Conservation (phyloP, 2,888 invertebrate species). For the Eustalomyia histrio region DNA sequence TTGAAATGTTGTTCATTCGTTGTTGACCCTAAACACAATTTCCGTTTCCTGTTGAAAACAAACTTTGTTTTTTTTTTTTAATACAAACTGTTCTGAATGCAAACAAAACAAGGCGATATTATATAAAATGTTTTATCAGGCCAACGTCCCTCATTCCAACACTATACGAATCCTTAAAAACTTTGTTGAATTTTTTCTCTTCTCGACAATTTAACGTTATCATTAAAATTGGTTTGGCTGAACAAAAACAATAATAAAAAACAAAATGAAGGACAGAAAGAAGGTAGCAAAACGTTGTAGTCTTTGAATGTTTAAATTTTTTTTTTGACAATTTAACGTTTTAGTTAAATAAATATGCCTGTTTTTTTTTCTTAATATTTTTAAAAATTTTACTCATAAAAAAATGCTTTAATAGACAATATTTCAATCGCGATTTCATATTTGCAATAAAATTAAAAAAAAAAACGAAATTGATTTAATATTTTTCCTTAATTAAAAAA, state of each 20-base stretch:
- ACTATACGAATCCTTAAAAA: neutral
- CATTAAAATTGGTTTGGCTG: slow-evolving; percentile 8
- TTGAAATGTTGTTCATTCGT: slow-evolving; percentile 25
- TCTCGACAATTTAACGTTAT: slow-evolving; percentile 19
- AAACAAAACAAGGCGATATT: neutral
- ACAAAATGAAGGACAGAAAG: too few relatives aligned
- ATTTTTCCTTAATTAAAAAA: too few relatives aligned
- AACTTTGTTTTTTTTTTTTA: neutral
- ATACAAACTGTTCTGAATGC: neutral
- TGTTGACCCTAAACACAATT: slow-evolving; percentile 31
- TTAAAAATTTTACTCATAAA: too few relatives aligned
- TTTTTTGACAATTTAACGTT: slow-evolving; percentile 16
- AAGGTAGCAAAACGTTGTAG: neutral
- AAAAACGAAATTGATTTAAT: too few relatives aligned
- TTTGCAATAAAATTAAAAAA: too few relatives aligned
- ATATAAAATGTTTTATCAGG: neutral
- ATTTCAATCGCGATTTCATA: too few relatives aligned
- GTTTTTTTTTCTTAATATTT: too few relatives aligned
- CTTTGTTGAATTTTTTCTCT: slow-evolving; percentile 8
- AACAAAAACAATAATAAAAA: neutral
- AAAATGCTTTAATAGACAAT: too few relatives aligned
- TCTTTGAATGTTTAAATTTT: neutral
- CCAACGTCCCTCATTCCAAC: neutral
- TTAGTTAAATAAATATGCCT: neutral
- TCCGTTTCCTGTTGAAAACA: slow-evolving; percentile 22